Evolutionary conservation across 2,888 invertebrate genomes (phyloP).

Genomic region (Timema cristinae): DNA sequence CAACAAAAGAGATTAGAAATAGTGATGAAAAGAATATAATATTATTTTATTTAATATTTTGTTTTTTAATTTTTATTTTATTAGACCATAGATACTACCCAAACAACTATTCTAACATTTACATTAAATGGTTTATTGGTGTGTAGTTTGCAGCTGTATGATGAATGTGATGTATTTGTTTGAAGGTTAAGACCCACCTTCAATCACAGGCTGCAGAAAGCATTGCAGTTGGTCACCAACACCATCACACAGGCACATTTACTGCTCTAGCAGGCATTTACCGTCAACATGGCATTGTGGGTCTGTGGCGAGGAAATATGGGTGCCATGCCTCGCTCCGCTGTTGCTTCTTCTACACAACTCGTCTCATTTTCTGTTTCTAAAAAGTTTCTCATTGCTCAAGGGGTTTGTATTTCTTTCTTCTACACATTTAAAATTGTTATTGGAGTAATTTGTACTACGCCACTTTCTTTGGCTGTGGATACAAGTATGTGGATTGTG

Average conservation of each 20-base stretch:
- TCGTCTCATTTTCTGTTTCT: slow-evolving; percentile 73
- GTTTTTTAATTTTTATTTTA: too few species aligned
- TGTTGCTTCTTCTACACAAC: slow-evolving; percentile 78
- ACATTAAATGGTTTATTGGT: too few species aligned
- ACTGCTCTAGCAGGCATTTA: slow-evolving; percentile 55
- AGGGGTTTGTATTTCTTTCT: background rate
- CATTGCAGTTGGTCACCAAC: slow-evolving; percentile 88
- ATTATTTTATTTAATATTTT: too few species aligned
- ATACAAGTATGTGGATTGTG: too few species aligned
- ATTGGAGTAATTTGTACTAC: too few species aligned
- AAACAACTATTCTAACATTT: too few species aligned
- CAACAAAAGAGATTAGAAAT: too few species aligned
- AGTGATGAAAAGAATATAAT: too few species aligned
- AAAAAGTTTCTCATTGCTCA: slow-evolving; percentile 51
- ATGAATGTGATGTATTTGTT: background rate
- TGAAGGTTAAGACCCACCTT: slow-evolving; percentile 71
- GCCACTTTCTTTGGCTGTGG: too few species aligned
- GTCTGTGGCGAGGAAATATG: slow-evolving; percentile 76
- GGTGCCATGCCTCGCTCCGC: slow-evolving; percentile 70
- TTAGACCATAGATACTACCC: too few species aligned
- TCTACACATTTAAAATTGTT: too few species aligned
- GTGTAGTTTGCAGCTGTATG: background rate
- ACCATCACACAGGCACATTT: slow-evolving; percentile 68
- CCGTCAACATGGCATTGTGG: slow-evolving; percentile 48
- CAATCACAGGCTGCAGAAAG: slow-evolving; percentile 65